These are phyloP conservation scores for Oscarella lobularis DNA, from an alignment of 37 sponge, comb jelly and placozoan genomes.

Conservation along the genomic window DNA sequence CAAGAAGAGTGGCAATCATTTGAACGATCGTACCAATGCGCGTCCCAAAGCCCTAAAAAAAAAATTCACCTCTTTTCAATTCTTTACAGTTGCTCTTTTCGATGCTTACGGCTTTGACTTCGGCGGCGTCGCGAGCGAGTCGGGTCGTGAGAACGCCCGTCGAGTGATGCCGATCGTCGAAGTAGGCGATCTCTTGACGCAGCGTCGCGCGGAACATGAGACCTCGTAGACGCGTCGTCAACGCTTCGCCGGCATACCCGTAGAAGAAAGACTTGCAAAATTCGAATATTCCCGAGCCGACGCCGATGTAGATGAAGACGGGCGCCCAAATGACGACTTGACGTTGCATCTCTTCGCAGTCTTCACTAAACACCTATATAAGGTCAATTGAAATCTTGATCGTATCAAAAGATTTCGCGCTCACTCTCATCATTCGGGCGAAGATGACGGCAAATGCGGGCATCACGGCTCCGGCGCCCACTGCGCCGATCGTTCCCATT, in stretches of 20 bases:
- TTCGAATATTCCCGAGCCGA: background rate
- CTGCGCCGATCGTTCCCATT: conserved; percentile 38
- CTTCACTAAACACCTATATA: background rate
- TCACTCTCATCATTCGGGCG: conserved; percentile 37
- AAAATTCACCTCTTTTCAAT: too few relatives aligned
- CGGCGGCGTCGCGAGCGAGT: conserved; percentile 65
- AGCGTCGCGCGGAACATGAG: conserved; percentile 54
- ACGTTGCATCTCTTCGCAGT: background rate
- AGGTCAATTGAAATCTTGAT: too few relatives aligned
- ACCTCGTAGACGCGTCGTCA: conserved; percentile 44
- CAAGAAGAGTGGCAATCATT: background rate
- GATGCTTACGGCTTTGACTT: conserved; percentile 77
- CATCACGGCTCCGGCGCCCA: conserved; percentile 28
- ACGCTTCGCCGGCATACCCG: conserved; percentile 47
- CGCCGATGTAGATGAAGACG: background rate
- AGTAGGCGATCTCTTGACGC: conserved; percentile 63
- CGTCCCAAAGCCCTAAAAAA: background rate
- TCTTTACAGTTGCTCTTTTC: too few relatives aligned
- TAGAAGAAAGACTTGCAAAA: conserved; percentile 27
- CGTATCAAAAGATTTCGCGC: too few relatives aligned
- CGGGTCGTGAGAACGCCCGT: conserved; percentile 74
- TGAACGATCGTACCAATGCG: background rate
- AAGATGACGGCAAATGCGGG: conserved; percentile 63
- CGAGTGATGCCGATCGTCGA: conserved; percentile 65
- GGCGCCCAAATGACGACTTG: background rate